Base-by-base conservation (phyloP, 2,797 vertebrate species). In the Loris lydekkerianus region DNA sequence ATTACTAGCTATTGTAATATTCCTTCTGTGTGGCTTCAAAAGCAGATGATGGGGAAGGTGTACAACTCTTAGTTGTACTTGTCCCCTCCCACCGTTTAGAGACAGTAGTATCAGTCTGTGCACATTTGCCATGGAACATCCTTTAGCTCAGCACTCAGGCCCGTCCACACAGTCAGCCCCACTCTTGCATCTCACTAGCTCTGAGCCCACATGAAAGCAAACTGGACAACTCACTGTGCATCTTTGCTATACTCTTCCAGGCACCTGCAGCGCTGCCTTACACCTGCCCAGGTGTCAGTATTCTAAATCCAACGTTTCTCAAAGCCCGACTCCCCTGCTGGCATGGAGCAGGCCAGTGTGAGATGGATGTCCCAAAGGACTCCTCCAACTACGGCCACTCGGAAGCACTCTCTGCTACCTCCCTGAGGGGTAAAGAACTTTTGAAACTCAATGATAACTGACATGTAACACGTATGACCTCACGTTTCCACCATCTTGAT, bases 381-480 rank as follows among this genome's bases (percentile, higher is more conserved):
- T 20, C 1, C 61, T 43, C n/a, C 34, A 14, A 8, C 31, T 15
- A 13, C 0, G 1, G 11, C 23, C 34, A 20, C 18, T 1, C 9
- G 5, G 34, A 53, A 56, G 25, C 34, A 31, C 29, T 60, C 46
- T 46, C 69, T n/a, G 7, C 46, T 18, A 1, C 18, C 46, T 69
- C 18, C 46, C 31, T 69, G 61, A 3, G 25, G 3, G 8, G 25
- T 3, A 18, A 81, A 86, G 21, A 77, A 21, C 2, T 49, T 85
- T 7, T 77, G 43, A 63, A 70, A 80, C 1, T 5, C 63, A n/a
- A 9, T 9, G 37, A 31, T 8, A 69, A 76, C 2, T 65, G 31
- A 15, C 18, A 14, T 17, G 23, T 15, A 34, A 25, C 29, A 5
- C 13, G 37, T 29, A 37, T 63, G 72, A 40, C 63, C 58, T 34